Evolutionary conservation across 2,888 invertebrate genomes (phyloP), one percentile per base, ranked within the genome.

Genomic region (Liodrosophila aerea): DNA sequence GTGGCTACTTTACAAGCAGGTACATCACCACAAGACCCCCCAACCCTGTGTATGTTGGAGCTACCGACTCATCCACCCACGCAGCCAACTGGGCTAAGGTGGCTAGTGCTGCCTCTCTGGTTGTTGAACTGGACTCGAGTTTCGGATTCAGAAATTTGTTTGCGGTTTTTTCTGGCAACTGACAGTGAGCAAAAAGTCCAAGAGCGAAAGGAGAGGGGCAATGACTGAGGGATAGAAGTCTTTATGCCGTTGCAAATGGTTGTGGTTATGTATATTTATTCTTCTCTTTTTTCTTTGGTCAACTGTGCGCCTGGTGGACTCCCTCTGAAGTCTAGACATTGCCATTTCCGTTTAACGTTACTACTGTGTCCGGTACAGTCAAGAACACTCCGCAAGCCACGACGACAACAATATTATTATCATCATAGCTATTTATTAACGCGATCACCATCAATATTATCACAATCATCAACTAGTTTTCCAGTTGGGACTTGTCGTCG

Each of bases 301-400:
- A 43, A 43, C 30, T 36, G 16, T 53, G 54, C 54, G 44, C 44
- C 45, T 18, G 16, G 51, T 54, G 37, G 46, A 33, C 47, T 61
- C 64, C 59, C 53, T 73, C 76, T 61, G 66, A 67, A 71, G 76
- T 78, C 78, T 81, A 80, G 78, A 80, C 78, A 72, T 76, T 72
- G 77, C 83, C 81, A 81, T 81, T 83, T 82, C 81, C 81, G 80
- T 67, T 83, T 71, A 81, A 82, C 80, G 82, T 81, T 78, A 81
- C 65, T 66, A 62, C 39, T 59, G 47, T 54, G 64, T 56, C 59
- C 72, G 37, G 53, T 22, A 31, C 43, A 13, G 22, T 5, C 2
- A 22, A 22, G 2, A 5, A 22, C 22, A 22, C 22, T 2, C 2
- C 22, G 22, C 5, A 22, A 22, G 5, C 22, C 22, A 22, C 22